Evolutionary conservation across 2,888 invertebrate genomes (phyloP).

Genomic region (Antheraea yamamai): DNA sequence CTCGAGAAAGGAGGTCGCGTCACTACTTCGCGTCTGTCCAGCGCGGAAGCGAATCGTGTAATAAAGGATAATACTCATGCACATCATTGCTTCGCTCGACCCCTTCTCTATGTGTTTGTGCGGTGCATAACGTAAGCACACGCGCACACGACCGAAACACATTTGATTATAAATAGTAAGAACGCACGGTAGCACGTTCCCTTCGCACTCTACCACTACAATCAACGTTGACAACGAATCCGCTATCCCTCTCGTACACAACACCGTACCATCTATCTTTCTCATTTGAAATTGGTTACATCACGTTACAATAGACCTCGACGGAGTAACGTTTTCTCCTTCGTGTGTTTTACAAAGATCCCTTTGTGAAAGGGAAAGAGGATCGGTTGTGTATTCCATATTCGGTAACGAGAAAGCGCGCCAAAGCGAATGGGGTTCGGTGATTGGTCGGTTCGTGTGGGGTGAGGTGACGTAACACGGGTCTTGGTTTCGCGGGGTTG

Average conservation of each 20-base stretch:
- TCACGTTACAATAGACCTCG: constrained; percentile 62
- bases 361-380: constrained; percentile 55
- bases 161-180: constrained; percentile 80
- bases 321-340: constrained; percentile 56
- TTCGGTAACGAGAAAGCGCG: constrained; percentile 72
- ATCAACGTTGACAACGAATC: constrained; percentile 66
- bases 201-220: constrained; percentile 77
- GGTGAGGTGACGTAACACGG: constrained; percentile 79
- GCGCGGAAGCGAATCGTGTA: constrained; percentile 76
- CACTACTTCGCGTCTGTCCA: constrained; percentile 74
- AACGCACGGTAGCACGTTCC: constrained; percentile 82
- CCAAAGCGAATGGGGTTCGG: constrained; percentile 73
- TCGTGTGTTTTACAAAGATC: constrained; percentile 42
- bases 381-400: constrained; percentile 46
- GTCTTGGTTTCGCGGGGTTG: constrained; percentile 72
- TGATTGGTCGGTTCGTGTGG: constrained; percentile 57
- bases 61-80: constrained; percentile 80
- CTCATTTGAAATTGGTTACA: constrained; percentile 70
- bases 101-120: constrained; percentile 57
- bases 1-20: constrained; percentile 71
- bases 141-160: constrained; percentile 65
- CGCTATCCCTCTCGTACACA: constrained; percentile 53
- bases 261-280: constrained; percentile 39
- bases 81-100: constrained; percentile 77
- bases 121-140: constrained; percentile 75